Evolutionary conservation across 2,888 invertebrate genomes (phyloP).

Genomic region (Loripinus fragilis): DNA sequence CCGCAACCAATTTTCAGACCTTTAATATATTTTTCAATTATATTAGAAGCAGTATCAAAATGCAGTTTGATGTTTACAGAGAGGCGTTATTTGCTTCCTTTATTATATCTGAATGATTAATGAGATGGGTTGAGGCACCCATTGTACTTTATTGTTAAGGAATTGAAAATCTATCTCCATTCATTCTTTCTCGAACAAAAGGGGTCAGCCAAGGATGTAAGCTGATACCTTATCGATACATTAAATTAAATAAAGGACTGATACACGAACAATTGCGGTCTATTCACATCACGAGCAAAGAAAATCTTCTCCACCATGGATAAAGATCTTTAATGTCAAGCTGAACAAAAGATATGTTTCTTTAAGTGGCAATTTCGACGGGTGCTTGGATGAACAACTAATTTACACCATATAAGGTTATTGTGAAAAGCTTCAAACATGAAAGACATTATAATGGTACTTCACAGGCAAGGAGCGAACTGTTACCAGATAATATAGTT

Average conservation of each 20-base stretch:
- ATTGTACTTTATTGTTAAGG: slow-evolving; percentile 15
- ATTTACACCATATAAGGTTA: slow-evolving; percentile 55
- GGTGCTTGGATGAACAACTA: slow-evolving; percentile 28
- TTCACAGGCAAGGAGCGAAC: slow-evolving; percentile 46
- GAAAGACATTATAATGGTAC: slow-evolving; percentile 54
- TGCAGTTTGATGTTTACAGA: not conserved
- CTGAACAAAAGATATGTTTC: slow-evolving; percentile 14
- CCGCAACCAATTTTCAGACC: not conserved
- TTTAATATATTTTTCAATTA: not conserved
- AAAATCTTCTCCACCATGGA: slow-evolving; percentile 12
- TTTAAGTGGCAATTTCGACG: slow-evolving; percentile 21
- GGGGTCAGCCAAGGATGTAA: slow-evolving; percentile 18
- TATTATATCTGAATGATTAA: slow-evolving; percentile 14
- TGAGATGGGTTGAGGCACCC: slow-evolving; percentile 14
- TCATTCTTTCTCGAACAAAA: slow-evolving; percentile 4
- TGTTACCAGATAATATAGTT: slow-evolving; percentile 52
- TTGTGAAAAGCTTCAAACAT: slow-evolving; percentile 52
- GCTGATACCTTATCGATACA: slow-evolving; percentile 14
- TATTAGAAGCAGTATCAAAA: not conserved
- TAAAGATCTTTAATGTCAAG: slow-evolving; percentile 20
- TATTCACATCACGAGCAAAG: slow-evolving; percentile 16
- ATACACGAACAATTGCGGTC: slow-evolving; percentile 10
- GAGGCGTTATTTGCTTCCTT: slow-evolving; percentile 16
- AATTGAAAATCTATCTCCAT: slow-evolving; percentile 12
- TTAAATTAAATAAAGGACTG: slow-evolving; percentile 21